Evolutionary conservation across 2,113 vertebrate species (phyloP).

Genomic region (Pyxicephalus adspersus): DNA sequence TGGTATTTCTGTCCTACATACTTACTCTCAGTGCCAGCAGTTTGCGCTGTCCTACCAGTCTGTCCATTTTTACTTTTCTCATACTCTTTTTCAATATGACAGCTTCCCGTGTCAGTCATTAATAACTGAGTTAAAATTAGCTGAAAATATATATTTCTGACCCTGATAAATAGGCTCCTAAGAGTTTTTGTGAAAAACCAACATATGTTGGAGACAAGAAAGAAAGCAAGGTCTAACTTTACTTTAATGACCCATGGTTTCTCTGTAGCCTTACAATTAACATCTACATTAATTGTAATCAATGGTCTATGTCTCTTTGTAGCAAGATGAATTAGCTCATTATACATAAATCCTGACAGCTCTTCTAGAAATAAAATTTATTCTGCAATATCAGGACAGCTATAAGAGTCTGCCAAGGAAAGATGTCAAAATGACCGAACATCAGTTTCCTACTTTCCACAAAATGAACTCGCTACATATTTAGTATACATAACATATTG

Average conservation of each 20-base stretch:
- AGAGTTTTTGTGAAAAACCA: not conserved
- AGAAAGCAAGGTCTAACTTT: slow-evolving; percentile 3
- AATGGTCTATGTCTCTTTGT: slow-evolving; percentile 37
- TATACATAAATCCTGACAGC: slow-evolving; percentile 35
- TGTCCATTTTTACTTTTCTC: too few relatives aligned
- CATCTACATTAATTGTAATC: slow-evolving; percentile 43
- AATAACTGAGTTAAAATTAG: too few relatives aligned
- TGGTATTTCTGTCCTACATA: too few relatives aligned
- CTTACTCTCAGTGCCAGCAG: too few relatives aligned
- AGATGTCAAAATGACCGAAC: not conserved
- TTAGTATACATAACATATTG: too few relatives aligned
- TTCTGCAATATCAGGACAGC: slow-evolving; percentile 16
- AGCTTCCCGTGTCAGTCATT: too few relatives aligned
- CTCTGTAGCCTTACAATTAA: slow-evolving; percentile 40
- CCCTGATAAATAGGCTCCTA: too few relatives aligned
- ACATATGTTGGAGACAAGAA: not conserved
- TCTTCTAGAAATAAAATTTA: slow-evolving; percentile 30
- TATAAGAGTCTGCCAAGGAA: not conserved
- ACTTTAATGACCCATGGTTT: slow-evolving; percentile 37
- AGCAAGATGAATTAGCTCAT: slow-evolving; percentile 46
- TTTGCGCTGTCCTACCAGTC: too few relatives aligned
- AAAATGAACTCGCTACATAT: too few relatives aligned
- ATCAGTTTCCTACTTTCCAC: too few relatives aligned
- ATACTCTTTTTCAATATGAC: too few relatives aligned
- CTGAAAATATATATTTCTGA: too few relatives aligned